phyloP scores from a whole-genome alignment of 2,888 invertebrate genomes.

The Ophion obscuratus region DNA sequence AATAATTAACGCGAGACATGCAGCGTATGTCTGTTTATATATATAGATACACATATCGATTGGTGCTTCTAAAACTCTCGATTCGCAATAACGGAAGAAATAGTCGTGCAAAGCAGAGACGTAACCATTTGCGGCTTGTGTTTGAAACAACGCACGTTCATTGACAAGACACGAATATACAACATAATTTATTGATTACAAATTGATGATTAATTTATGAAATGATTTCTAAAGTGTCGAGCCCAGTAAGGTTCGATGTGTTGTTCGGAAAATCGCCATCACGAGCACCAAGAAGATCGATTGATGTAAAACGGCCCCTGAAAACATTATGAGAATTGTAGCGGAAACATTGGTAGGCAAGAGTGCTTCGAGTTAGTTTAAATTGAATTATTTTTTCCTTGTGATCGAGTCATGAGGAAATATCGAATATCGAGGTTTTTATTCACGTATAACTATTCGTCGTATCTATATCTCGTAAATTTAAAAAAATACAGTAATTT shows the following conservation, averaged over 20 bases:
- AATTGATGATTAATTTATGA: background rate
- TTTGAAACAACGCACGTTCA: background rate
- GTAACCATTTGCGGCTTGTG: too few relatives aligned
- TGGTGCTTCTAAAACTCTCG: background rate
- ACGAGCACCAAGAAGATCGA: constrained; percentile 29
- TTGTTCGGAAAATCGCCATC: constrained; percentile 22
- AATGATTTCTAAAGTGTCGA: constrained; percentile 8
- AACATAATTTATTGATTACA: background rate
- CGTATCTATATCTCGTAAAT: background rate
- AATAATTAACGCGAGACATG: background rate
- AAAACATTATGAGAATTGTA: background rate
- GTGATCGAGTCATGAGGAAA: too few relatives aligned
- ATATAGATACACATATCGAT: background rate
- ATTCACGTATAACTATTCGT: too few relatives aligned
- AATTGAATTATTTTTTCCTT: too few relatives aligned
- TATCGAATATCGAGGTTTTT: too few relatives aligned
- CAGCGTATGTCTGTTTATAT: background rate
- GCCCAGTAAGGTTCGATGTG: constrained; percentile 23
- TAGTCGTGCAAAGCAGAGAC: background rate
- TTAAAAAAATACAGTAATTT: constrained; percentile 7
- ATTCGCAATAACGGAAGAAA: background rate
- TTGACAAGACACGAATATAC: background rate
- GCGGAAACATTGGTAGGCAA: background rate
- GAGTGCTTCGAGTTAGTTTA: background rate
- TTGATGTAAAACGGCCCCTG: constrained; percentile 37